Percentiles rank a stretch among this genome's conserved stretches.
Evolutionary conservation across 2,888 invertebrate genomes (phyloP).

Genomic region (Pristionchus mayeri): DNA sequence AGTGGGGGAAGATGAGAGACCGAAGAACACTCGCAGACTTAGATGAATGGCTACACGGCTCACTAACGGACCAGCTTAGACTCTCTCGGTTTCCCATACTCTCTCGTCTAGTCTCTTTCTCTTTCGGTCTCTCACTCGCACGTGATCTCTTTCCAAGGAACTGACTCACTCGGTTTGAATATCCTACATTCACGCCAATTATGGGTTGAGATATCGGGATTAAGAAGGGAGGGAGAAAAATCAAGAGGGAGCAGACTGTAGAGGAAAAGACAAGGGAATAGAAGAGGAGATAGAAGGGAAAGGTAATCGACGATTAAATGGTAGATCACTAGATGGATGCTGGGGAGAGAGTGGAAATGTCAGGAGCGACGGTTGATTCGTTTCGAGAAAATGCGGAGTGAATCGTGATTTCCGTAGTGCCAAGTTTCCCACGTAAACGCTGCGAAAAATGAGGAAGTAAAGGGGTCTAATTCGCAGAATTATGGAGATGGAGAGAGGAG

Average conservation of each 20-base stretch:
- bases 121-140: not conserved
- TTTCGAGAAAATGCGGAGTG: not conserved
- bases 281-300: not conserved
- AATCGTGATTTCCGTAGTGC: not conserved
- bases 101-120: not conserved
- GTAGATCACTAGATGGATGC: not conserved
- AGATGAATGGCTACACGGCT: slow-evolving; percentile 35
- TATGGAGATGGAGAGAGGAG: not conserved
- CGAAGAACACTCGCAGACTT: slow-evolving; percentile 2
- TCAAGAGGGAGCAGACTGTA: not conserved
- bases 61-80: slow-evolving; percentile 6
- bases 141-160: not conserved
- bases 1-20: not conserved
- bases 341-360: slow-evolving; percentile 14
- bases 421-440: slow-evolving; percentile 4
- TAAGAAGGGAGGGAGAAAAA: not conserved
- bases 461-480: not conserved
- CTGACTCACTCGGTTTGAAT: slow-evolving; percentile 24
- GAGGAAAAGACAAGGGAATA: not conserved
- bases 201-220: not conserved
- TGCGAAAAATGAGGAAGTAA: slow-evolving; percentile 4
- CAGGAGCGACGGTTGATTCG: slow-evolving; percentile 16
- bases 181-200: slow-evolving; percentile 30
- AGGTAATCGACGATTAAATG: not conserved
- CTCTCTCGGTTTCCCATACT: slow-evolving; percentile 1